phyloP scores from a whole-genome alignment of 2,797 vertebrate species.

The Catamblyrhynchus diadema region DNA sequence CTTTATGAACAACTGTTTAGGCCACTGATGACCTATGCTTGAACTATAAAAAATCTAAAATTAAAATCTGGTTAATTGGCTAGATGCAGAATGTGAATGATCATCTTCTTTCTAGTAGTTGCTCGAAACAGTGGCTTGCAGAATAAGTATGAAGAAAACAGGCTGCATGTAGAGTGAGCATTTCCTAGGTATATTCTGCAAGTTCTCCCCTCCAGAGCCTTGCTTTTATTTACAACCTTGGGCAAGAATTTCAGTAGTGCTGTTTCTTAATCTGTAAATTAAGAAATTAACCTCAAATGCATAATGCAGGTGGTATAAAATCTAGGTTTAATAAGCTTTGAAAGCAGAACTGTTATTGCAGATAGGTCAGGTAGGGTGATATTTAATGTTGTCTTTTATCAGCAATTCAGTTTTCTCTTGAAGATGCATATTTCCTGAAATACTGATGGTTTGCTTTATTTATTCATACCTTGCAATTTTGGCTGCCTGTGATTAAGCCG shows the following conservation, averaged over 20 bases:
- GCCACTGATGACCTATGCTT: neutral
- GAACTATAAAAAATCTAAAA: neutral
- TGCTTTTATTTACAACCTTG: neutral
- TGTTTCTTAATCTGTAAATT: neutral
- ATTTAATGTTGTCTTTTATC: neutral
- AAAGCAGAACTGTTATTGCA: neutral
- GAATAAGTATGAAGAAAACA: neutral
- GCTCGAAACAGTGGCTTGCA: neutral
- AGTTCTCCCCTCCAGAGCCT: neutral
- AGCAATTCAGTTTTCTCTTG: neutral
- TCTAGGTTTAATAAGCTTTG: neutral
- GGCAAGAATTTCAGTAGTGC: neutral
- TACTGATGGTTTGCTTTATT: slow-evolving; percentile 1
- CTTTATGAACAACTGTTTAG: neutral
- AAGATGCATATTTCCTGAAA: neutral
- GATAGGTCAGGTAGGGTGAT: neutral
- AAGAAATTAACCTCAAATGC: neutral
- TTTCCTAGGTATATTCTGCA: neutral
- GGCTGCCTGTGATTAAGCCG: neutral
- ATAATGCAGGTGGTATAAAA: neutral
- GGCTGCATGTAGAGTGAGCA: neutral
- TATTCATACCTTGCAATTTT: slow-evolving; percentile 7
- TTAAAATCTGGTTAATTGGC: neutral
- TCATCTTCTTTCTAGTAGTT: neutral
- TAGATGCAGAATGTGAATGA: neutral